Base-by-base conservation (phyloP, 2,797 vertebrate genomes). In the Sebastes melanostomus region DNA sequence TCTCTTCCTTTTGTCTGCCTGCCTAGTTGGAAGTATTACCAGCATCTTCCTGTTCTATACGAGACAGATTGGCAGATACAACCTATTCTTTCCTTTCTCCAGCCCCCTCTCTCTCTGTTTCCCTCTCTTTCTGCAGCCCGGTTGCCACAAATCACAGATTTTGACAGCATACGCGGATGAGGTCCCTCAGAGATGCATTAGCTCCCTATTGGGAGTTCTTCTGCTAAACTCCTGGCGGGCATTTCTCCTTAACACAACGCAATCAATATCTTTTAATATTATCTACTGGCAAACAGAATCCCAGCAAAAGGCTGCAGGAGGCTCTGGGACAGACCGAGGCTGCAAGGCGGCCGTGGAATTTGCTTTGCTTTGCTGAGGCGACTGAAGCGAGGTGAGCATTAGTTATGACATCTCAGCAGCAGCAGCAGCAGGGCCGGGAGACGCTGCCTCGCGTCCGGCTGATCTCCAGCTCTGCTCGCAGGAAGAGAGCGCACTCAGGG, bases 241-340 rank as follows among this genome's bases (percentile, higher is more conserved):
- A 80, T 90, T 87, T 91, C 67, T 81, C 85, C 72, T 77, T 65
- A 82, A 87, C 89, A 80, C 80, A 86, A 80, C 56, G 72, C 74
- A 90, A 92, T 94, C 91, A 91, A 91, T 92, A 90, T 87, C 79
- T 87, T 87, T 85, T 85, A 81, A 88, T 77, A 83, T 87, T 67
- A 83, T 87, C 86, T 83, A 58, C 72, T 65, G 77, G 80, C 83
- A 84, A 84, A 84, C 66, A 59, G 54, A 84, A 71, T 71, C 82
- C 20, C 29, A 71, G 82, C 14, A 10, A 42, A 63, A 55, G 59
- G 69, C 82, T 32, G 80, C 59, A 11, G 81, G 75, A 77, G 84
- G 67, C 42, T 78, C 16, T 10, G 22, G 61, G 81, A 70, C 50
- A 20, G 82, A 22, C 55, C 5, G 54, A 66, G 63, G 46, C 22